Conservation (phyloP, 2,888 invertebrate genomes). For the Pogonocherus hispidulus region DNA sequence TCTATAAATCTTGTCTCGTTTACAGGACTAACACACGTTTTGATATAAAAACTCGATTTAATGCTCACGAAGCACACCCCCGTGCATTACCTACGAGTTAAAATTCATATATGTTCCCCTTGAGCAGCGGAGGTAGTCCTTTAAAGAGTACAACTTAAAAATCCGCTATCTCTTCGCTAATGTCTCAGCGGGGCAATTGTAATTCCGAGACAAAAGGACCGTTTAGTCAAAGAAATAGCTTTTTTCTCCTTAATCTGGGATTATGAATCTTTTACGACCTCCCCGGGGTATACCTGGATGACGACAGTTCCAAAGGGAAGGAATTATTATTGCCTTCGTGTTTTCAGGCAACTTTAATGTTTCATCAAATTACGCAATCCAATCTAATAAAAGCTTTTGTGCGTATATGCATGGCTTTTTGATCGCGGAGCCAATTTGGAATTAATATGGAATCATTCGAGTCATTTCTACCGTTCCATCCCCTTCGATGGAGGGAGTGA, state of each 20-base stretch:
- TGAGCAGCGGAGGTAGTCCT: constrained; percentile 12
- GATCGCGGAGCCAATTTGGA: constrained; percentile 41
- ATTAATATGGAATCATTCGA: constrained; percentile 44
- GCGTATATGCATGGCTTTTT: constrained; percentile 50
- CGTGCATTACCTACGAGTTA: constrained; percentile 5
- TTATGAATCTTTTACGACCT: constrained; percentile 67
- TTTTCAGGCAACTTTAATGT: constrained; percentile 53
- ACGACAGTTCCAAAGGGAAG: constrained; percentile 58
- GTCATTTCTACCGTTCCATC: constrained; percentile 40
- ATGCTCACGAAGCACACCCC: constrained; percentile 13
- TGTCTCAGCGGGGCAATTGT: constrained; percentile 67
- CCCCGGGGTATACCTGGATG: constrained; percentile 65
- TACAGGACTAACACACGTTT: no score
- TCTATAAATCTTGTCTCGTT: no score
- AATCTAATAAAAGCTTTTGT: constrained; percentile 51
- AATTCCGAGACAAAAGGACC: constrained; percentile 66
- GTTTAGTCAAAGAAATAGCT: constrained; percentile 66
- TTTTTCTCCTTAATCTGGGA: constrained; percentile 67
- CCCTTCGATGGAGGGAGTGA: constrained; percentile 33
- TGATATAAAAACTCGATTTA: not conserved
- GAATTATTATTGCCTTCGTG: constrained; percentile 57
- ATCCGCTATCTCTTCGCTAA: constrained; percentile 52
- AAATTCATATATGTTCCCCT: constrained; percentile 27
- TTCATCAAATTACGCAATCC: constrained; percentile 52
- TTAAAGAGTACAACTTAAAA: constrained; percentile 18